These are phyloP conservation scores for Aplochiton taeniatus DNA, from an alignment of 2,797 vertebrate species.

Conservation along the genomic window DNA sequence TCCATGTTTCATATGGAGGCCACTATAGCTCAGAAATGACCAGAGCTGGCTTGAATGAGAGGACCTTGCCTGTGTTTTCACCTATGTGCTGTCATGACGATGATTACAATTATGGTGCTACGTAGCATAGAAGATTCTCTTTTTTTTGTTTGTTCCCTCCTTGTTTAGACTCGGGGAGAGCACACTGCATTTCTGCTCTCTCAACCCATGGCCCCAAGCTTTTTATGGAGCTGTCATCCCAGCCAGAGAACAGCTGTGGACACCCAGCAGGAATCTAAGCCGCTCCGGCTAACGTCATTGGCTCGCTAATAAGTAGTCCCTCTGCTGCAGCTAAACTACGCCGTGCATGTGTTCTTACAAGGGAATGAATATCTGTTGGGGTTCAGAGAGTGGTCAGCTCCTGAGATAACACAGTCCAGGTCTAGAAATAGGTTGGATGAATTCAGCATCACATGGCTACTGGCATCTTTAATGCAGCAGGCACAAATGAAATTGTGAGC, in stretches of 20 bases:
- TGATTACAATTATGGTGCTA: too few species aligned
- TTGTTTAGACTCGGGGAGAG: slow-evolving; percentile 41
- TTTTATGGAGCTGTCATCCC: slow-evolving; percentile 76
- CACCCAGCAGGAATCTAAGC: slow-evolving; percentile 57
- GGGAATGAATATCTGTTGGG: slow-evolving; percentile 52
- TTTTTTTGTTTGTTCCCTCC: slow-evolving; percentile 9
- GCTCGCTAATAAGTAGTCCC: slow-evolving; percentile 67
- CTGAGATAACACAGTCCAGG: slow-evolving; percentile 33
- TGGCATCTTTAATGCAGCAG: slow-evolving; percentile 4
- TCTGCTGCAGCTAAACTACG: slow-evolving; percentile 33
- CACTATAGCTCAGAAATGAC: too few species aligned
- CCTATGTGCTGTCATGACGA: too few species aligned
- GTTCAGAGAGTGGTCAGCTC: slow-evolving; percentile 72
- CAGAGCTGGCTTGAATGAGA: too few species aligned
- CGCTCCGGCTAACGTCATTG: slow-evolving; percentile 72
- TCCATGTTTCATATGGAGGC: too few species aligned
- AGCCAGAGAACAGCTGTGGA: slow-evolving; percentile 72
- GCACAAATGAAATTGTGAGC: background rate
- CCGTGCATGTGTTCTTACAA: slow-evolving; percentile 42
- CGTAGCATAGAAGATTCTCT: too few species aligned
- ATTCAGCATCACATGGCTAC: slow-evolving; percentile 14
- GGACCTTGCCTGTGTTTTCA: too few species aligned
- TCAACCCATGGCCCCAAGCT: slow-evolving; percentile 59
- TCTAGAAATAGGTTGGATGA: background rate
- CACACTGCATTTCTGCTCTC: slow-evolving; percentile 61